phyloP scores from a whole-genome alignment of 2,888 invertebrate species.

The Amphipoea oculea region DNA sequence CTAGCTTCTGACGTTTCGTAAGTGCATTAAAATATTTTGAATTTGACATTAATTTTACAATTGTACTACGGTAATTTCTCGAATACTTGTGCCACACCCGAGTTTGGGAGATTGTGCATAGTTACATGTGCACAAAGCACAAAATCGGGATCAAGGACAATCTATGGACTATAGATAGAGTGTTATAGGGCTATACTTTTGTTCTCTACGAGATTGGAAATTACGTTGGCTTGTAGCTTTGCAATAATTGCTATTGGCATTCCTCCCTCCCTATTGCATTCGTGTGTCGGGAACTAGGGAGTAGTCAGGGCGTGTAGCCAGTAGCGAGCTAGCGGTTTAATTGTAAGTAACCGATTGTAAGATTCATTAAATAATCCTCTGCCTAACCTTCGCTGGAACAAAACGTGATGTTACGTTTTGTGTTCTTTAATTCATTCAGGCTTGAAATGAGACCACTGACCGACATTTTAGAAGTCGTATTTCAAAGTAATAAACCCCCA shows the following conservation, averaged over 20 bases:
- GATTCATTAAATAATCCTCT: not conserved
- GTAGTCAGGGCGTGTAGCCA: not conserved
- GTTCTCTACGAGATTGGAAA: not conserved
- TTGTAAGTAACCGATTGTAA: conserved; percentile 5
- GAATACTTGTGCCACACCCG: not conserved
- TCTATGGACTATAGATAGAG: not conserved
- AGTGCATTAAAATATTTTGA: not conserved
- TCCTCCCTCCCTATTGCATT: conserved; percentile 7
- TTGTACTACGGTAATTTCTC: not conserved
- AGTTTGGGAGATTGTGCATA: not conserved
- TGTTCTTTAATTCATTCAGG: not conserved
- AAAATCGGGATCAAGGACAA: not conserved
- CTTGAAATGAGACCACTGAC: not conserved
- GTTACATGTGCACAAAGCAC: not conserved
- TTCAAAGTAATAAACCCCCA: not conserved
- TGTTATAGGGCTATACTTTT: not conserved
- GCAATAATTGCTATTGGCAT: conserved; percentile 24
- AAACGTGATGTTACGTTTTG: not conserved
- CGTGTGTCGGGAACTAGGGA: no score
- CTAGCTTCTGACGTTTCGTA: not conserved
- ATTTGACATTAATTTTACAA: not conserved
- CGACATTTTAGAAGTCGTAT: not conserved
- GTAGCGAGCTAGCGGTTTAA: not conserved
- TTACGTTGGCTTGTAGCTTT: not conserved
- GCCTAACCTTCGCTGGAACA: not conserved